Evolutionary conservation across 2,888 invertebrate species (phyloP), one percentile per base, ranked within the genome.

Genomic region (Pasiphila rectangulata): DNA sequence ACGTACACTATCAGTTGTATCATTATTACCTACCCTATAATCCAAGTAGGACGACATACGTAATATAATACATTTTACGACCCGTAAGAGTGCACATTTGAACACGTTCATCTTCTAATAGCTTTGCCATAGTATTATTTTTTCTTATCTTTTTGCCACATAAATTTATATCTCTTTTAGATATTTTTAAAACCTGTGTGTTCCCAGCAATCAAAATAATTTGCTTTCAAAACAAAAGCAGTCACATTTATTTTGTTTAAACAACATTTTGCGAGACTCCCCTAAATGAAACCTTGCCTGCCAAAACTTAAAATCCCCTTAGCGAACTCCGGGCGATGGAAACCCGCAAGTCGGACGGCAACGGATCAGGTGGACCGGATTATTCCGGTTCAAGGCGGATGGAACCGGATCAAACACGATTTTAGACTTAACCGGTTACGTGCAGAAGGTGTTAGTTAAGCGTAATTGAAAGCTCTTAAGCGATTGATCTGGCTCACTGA

Each of bases 351-450:
- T 77, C 68, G 74, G 75, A 69, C 71, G 72, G 67, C 69, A 75
- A 78, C 75, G 83, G 84, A 84, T 83, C 84, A 84, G 84, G 83
- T 85, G 82, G 69, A 82, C 79, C 72, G 80, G 85, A 79, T 85
- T 84, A 82, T 82, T 84, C 82, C 82, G 74, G 82, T 75, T 74
- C 80, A 67, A 56, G 68, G 79, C 83, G 75, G 77, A 60, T 66
- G 68, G 65, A 72, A 82, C 79, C 76, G 81, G 84, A 81, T 82
- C 83, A 75, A 80, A 83, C 80, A 80, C 79, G 83, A 76, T 83
- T 84, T 79, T 71, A 75, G 83, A 83, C 83, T 81, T 79, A 83
- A 75, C 72, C 73, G 77, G 74, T 67, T 67, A 61, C 64, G 63
- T 61, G 65, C 75, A 69, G 63, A 71, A 79, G 78, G 74, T 75